Evolutionary conservation across 2,797 vertebrate genomes (phyloP).

Genomic region (Tapera naevia): DNA sequence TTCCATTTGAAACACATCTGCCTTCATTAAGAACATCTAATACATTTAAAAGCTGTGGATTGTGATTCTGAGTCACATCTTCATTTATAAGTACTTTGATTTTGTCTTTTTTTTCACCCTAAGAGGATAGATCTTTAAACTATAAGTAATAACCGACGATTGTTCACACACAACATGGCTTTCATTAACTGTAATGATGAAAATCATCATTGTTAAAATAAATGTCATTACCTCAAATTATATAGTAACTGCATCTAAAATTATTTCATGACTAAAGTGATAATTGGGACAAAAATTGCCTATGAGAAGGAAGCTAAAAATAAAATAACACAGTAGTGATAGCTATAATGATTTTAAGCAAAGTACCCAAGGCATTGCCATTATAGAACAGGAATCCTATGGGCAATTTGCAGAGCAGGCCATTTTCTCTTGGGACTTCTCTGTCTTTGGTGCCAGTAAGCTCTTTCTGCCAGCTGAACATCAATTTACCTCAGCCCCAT

Average conservation of each 20-base stretch:
- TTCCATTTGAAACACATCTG: conserved; percentile 26
- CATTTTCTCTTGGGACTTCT: background rate
- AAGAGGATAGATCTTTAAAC: conserved; percentile 10
- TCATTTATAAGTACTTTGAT: background rate
- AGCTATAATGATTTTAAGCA: conserved; percentile 23
- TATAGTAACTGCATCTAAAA: conserved; percentile 51
- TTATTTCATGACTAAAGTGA: conserved; percentile 44
- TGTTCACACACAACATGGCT: background rate
- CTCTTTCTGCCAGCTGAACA: background rate
- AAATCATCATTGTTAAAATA: conserved; percentile 61
- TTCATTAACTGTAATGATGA: conserved; percentile 61
- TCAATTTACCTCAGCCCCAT: background rate
- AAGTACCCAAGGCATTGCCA: background rate
- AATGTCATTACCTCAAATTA: conserved; percentile 58
- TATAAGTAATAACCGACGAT: background rate
- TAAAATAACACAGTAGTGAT: conserved; percentile 32
- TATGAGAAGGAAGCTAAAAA: conserved; percentile 42
- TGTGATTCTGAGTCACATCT: conserved; percentile 35
- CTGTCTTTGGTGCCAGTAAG: background rate
- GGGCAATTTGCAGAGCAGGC: conserved; percentile 14
- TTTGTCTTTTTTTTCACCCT: background rate
- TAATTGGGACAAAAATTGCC: conserved; percentile 52
- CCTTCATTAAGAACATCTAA: conserved; percentile 67
- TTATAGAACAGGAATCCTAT: background rate
- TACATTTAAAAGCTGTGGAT: background rate